phyloP scores from a whole-genome alignment of 2,113 vertebrate species.

The Eleginops maclovinus region DNA sequence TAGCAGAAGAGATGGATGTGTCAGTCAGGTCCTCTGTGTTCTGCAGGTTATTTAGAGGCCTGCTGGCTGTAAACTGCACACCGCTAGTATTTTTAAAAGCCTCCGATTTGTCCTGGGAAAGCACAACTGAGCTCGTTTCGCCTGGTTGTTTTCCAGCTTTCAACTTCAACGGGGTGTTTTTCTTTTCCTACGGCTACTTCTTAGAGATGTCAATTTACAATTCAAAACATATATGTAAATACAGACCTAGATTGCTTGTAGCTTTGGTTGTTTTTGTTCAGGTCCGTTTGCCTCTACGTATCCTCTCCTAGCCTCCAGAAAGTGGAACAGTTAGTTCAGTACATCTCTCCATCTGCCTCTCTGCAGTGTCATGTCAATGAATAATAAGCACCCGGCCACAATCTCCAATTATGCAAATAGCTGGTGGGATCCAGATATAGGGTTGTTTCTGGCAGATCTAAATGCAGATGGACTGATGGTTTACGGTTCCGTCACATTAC shows the following conservation, averaged over 20 bases:
- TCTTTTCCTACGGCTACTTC: background rate
- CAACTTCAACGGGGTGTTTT: constrained; percentile 1
- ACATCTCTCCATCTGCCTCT: constrained; percentile 70
- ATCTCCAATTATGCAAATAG: constrained; percentile 79
- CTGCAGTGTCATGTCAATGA: constrained; percentile 70
- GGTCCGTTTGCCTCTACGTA: constrained; percentile 16
- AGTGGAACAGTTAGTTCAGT: constrained; percentile 75
- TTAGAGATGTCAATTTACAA: constrained; percentile 43
- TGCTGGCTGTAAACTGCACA: constrained; percentile 48
- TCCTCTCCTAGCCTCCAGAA: constrained; percentile 40
- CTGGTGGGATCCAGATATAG: constrained; percentile 63
- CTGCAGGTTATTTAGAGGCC: constrained; percentile 67
- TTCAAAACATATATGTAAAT: constrained; percentile 10
- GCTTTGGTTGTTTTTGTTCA: constrained; percentile 33
- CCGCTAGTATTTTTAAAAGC: constrained; percentile 18
- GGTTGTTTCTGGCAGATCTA: constrained; percentile 65
- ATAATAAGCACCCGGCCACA: constrained; percentile 75
- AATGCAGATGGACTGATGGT: constrained; percentile 73
- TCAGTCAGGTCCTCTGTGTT: constrained; percentile 69
- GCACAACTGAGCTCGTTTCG: constrained; percentile 43
- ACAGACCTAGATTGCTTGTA: constrained; percentile 19
- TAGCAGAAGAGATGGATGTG: constrained; percentile 76
- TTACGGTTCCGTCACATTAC: constrained; percentile 60
- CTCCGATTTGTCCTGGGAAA: constrained; percentile 55
- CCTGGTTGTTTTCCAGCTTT: constrained; percentile 41